These are phyloP conservation scores for Venusia cambrica DNA, from an alignment of 2,888 invertebrate species.

Conservation along the genomic window DNA sequence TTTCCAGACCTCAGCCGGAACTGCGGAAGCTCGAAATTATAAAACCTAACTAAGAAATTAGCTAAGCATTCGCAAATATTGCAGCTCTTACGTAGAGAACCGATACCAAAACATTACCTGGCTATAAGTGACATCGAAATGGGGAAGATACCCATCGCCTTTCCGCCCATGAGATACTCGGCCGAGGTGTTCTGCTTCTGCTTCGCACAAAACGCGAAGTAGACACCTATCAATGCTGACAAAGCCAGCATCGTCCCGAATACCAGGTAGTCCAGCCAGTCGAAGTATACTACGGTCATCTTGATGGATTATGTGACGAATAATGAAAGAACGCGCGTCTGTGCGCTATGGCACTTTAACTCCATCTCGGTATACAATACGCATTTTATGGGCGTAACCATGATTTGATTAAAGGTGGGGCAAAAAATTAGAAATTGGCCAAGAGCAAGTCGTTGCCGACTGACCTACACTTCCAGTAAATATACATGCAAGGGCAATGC, in stretches of 20 bases:
- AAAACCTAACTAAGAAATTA: neutral
- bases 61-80: too few relatives aligned
- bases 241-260: conserved; percentile 84
- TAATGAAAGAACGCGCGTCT: conserved; percentile 44
- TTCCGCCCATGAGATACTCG: conserved; percentile 88
- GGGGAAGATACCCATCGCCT: conserved; percentile 89
- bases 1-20: too few relatives aligned
- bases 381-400: too few relatives aligned
- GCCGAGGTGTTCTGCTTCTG: conserved; percentile 85
- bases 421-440: too few relatives aligned
- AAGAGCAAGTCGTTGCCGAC: too few relatives aligned
- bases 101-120: conserved; percentile 72
- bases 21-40: too few relatives aligned
- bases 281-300: conserved; percentile 76
- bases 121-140: conserved; percentile 89
- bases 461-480: too few relatives aligned
- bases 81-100: neutral
- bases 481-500: too few relatives aligned
- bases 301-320: conserved; percentile 5
- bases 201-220: conserved; percentile 85
- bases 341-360: conserved; percentile 50
- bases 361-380: conserved; percentile 58
- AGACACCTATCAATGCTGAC: conserved; percentile 85
- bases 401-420: too few relatives aligned
- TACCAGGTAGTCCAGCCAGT: conserved; percentile 83